These are phyloP conservation scores for Radopholus similis DNA, from an alignment of 1,140 invertebrate species.

Conservation along the genomic window DNA sequence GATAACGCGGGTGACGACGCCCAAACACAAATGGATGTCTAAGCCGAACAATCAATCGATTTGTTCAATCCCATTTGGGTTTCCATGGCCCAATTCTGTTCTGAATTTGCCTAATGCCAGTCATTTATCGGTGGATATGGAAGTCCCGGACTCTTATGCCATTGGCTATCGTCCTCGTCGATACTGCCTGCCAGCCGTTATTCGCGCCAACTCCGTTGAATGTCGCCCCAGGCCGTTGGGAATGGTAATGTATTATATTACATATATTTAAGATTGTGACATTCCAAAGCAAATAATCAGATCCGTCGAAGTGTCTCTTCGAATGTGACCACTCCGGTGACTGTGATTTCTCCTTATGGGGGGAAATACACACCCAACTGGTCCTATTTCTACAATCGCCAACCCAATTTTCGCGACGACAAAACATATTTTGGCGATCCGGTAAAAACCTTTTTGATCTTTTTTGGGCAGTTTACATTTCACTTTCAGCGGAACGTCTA, in stretches of 20 bases:
- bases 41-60: too few relatives aligned
- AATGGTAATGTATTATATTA: not conserved
- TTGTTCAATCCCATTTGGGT: too few relatives aligned
- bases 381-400: not conserved
- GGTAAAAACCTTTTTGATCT: not conserved
- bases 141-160: not conserved
- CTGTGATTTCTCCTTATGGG: not conserved
- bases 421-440: constrained; percentile 9
- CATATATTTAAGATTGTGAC: not conserved
- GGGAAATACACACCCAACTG: constrained; percentile 1
- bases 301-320: not conserved
- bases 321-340: not conserved
- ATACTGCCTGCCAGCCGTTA: constrained; percentile 1
- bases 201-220: not conserved
- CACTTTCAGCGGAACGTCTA: constrained; percentile 1
- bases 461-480: not conserved
- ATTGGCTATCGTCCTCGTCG: not conserved
- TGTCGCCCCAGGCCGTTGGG: constrained; percentile 4
- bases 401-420: not conserved
- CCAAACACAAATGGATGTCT: too few relatives aligned
- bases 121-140: too few relatives aligned
- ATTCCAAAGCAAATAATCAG: not conserved
- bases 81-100: too few relatives aligned
- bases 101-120: too few relatives aligned
- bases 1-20: too few relatives aligned